phyloP scores from a whole-genome alignment of 2,113 vertebrate species.

The Danio rerio region DNA sequence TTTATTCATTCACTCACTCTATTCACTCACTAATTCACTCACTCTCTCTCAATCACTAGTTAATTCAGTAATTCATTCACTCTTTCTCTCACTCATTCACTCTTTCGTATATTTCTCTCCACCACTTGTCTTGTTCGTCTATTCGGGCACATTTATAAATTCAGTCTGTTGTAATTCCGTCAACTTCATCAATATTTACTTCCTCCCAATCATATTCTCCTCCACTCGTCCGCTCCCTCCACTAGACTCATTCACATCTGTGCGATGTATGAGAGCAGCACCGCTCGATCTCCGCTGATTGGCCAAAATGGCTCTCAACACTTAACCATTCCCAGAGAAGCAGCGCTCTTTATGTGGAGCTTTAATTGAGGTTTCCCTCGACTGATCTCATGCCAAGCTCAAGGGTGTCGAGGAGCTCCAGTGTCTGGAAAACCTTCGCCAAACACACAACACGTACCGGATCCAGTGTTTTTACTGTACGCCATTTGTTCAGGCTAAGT shows the following conservation, averaged over 20 bases:
- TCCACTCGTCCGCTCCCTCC: not conserved
- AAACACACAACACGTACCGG: not conserved
- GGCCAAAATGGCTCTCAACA: conserved; percentile 30
- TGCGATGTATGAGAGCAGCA: not conserved
- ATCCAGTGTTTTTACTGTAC: not conserved
- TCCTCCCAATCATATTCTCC: not conserved
- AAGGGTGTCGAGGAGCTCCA: conserved; percentile 15
- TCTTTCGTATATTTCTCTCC: no score
- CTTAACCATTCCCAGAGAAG: conserved; percentile 26
- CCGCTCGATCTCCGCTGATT: not conserved
- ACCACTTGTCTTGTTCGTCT: not conserved
- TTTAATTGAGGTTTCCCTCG: conserved; percentile 21
- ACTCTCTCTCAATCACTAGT: no score
- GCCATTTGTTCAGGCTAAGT: conserved; percentile 2
- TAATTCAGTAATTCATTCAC: no score
- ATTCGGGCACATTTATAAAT: not conserved
- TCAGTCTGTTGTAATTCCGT: not conserved
- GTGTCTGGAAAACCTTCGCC: not conserved
- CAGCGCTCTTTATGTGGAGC: not conserved
- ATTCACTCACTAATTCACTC: no score
- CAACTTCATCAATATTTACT: not conserved
- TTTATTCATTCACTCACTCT: no score
- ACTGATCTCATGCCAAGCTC: conserved; percentile 28
- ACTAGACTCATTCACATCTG: not conserved
- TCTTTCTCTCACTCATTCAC: no score